Conservation (phyloP, 2,888 invertebrate genomes). For the Pristionchus exspectatus region DNA sequence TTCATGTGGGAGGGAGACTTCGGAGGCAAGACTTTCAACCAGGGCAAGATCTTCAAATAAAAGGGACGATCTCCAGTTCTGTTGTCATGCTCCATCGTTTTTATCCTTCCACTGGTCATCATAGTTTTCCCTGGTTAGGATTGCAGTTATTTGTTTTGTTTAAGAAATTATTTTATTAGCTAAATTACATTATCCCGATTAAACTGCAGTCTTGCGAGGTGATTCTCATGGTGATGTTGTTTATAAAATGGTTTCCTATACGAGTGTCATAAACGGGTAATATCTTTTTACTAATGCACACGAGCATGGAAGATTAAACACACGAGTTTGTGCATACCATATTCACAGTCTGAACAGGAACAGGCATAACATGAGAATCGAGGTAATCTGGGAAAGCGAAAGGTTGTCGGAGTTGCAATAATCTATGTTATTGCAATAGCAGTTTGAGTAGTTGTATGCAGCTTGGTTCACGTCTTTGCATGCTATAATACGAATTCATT, state of each 20-base stretch:
- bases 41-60: conserved; percentile 97
- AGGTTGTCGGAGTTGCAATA: conserved; percentile 58
- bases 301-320: not conserved
- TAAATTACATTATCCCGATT: conserved; percentile 41
- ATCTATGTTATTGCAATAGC: conserved; percentile 68
- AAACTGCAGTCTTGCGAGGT: conserved; percentile 52
- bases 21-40: conserved; percentile 93
- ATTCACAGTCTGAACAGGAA: not conserved
- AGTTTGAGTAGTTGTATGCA: conserved; percentile 58
- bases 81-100: conserved; percentile 48
- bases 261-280: conserved; percentile 49
- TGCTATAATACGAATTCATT: not conserved
- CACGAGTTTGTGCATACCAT: not conserved
- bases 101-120: conserved; percentile 22
- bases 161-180: not conserved
- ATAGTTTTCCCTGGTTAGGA: conserved; percentile 45
- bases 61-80: not conserved
- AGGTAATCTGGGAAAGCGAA: no score
- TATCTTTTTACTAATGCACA: not conserved
- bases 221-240: conserved; percentile 26
- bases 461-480: conserved; percentile 59
- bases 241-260: not conserved
- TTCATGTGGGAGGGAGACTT: conserved; percentile 85
- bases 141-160: conserved; percentile 47
- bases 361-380: not conserved